Percentiles rank a stretch among this genome's conserved stretches.
phyloP scores from a whole-genome alignment of 2,113 vertebrate species.

The Podarcis muralis region DNA sequence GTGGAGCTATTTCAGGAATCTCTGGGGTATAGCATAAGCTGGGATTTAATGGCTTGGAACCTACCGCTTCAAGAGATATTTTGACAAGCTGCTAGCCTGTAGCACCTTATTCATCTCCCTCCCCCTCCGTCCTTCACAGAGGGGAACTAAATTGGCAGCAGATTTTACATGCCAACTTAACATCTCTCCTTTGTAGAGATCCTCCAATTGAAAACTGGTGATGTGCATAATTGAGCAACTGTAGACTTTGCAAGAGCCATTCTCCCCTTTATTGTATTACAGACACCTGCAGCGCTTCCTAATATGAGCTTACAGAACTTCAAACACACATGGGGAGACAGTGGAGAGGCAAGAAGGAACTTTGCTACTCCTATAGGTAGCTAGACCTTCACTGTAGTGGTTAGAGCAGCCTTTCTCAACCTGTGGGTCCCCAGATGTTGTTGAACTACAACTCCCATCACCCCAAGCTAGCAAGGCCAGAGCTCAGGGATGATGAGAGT shows the following conservation, averaged over 20 bases:
- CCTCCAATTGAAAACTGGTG: constrained; percentile 2
- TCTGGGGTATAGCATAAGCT: constrained; percentile 38
- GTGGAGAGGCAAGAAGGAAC: not conserved
- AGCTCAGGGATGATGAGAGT: too few relatives aligned
- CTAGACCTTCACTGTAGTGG: not conserved
- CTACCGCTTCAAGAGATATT: constrained; percentile 47
- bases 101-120: constrained; percentile 8
- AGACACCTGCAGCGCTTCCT: not conserved
- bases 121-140: constrained; percentile 19
- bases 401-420: too few relatives aligned
- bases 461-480: too few relatives aligned
- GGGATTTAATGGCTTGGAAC: constrained; percentile 55
- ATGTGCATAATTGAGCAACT: constrained; percentile 6
- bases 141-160: not conserved
- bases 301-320: not conserved
- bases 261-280: constrained; percentile 1
- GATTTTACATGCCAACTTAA: constrained; percentile 10
- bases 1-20: constrained; percentile 39
- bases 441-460: too few relatives aligned
- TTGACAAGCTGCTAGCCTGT: constrained; percentile 44
- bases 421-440: too few relatives aligned
- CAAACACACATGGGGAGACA: not conserved
- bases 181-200: constrained; percentile 1
- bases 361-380: not conserved
- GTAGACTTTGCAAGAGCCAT: not conserved